These are phyloP conservation scores for Sphenopsis melanotis DNA, from an alignment of 2,797 vertebrate genomes.

Conservation along the genomic window DNA sequence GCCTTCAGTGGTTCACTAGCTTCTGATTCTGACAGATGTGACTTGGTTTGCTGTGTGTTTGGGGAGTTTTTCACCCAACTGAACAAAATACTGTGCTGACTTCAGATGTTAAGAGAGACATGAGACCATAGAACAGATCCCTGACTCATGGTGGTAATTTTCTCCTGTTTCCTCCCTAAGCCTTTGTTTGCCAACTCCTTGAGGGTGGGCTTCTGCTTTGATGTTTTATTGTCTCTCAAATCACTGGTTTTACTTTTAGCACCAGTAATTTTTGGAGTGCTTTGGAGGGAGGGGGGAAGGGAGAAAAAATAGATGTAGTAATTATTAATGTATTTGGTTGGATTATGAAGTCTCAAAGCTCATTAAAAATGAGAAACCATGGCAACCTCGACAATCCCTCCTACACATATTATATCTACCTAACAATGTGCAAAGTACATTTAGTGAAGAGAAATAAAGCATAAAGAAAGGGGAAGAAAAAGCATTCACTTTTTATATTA, in stretches of 20 bases:
- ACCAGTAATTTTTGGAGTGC: not conserved
- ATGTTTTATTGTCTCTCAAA: conserved; percentile 22
- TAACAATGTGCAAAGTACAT: conserved; percentile 50
- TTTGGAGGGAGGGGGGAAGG: not conserved
- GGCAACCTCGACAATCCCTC: conserved; percentile 67
- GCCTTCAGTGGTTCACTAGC: not conserved
- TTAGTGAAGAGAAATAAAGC: conserved; percentile 61
- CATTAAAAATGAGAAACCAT: conserved; percentile 73
- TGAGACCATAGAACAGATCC: not conserved
- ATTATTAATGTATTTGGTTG: conserved; percentile 68
- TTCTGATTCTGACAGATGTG: not conserved
- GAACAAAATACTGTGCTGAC: not conserved
- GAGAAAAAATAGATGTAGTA: conserved; percentile 11
- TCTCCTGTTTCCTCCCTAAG: not conserved
- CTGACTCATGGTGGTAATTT: not conserved
- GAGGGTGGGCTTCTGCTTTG: conserved; percentile 1
- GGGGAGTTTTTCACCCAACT: not conserved
- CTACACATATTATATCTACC: conserved; percentile 59
- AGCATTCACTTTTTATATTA: not conserved
- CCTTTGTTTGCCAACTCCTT: conserved; percentile 15
- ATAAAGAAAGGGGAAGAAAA: conserved; percentile 21
- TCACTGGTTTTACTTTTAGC: conserved; percentile 1
- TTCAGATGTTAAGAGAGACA: not conserved
- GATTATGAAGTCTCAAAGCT: conserved; percentile 51
- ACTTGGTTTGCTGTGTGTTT: not conserved